Evolutionary conservation across 2,797 vertebrate species (phyloP).

Genomic region (Harpagifer antarcticus): DNA sequence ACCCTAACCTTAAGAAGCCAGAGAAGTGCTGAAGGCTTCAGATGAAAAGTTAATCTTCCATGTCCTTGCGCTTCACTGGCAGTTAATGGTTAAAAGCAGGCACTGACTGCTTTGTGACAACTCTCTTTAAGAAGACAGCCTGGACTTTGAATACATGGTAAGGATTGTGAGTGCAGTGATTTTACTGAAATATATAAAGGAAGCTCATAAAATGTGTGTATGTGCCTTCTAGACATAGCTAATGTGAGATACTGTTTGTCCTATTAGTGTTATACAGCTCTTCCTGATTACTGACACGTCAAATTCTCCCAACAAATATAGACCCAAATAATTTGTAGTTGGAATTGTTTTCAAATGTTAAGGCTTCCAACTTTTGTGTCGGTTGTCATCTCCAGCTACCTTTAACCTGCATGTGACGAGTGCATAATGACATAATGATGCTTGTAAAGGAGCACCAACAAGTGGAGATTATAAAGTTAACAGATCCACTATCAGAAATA

Average conservation of each 20-base stretch:
- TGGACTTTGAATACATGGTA: constrained; percentile 64
- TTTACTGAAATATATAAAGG: neutral
- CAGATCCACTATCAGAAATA: neutral
- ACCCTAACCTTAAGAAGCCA: constrained; percentile 7
- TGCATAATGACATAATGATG: neutral
- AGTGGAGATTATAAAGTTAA: neutral
- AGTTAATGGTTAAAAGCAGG: constrained; percentile 76
- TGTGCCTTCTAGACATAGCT: neutral
- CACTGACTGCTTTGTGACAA: constrained; percentile 35
- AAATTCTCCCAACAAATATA: no score
- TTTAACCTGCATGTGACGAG: neutral
- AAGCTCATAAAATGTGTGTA: constrained; percentile 1
- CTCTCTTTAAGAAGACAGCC: constrained; percentile 22
- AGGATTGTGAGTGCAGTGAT: constrained; percentile 19
- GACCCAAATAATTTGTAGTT: neutral
- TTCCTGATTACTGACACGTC: neutral
- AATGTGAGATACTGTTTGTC: neutral
- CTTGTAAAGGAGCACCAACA: neutral
- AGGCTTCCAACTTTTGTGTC: no score
- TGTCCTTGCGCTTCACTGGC: constrained; percentile 9
- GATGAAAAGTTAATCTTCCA: constrained; percentile 62
- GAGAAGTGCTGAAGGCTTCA: constrained; percentile 45
- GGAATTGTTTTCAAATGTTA: no score
- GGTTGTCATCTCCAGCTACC: no score
- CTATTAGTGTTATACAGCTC: neutral